These are phyloP conservation scores for Hermetia illucens DNA, from an alignment of 1,140 invertebrate genomes.

Conservation along the genomic window DNA sequence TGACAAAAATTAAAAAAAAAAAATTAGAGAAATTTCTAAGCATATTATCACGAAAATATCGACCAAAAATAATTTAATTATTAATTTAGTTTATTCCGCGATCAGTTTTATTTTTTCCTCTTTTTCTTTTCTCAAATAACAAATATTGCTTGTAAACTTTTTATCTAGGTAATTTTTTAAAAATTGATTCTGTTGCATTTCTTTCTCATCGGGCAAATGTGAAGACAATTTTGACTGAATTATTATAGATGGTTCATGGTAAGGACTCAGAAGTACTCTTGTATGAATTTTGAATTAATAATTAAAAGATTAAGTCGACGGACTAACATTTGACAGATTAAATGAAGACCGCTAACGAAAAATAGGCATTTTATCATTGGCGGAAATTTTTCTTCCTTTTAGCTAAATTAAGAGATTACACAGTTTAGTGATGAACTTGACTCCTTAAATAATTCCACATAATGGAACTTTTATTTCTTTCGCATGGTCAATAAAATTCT, in stretches of 20 bases:
- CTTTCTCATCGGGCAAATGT: neutral
- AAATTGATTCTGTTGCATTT: neutral
- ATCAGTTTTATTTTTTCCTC: neutral
- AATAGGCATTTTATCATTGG: neutral
- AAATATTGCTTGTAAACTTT: constrained; percentile 1
- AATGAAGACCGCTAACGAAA: no score
- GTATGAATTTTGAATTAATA: no score
- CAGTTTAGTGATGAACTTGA: no score
- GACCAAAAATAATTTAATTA: neutral
- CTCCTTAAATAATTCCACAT: no score
- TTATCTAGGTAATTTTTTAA: neutral
- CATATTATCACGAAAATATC: neutral
- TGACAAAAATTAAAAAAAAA: neutral
- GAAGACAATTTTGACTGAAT: neutral
- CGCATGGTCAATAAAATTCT: no score
- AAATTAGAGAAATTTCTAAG: neutral
- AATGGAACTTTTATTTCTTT: no score
- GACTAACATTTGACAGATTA: no score
- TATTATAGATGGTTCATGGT: neutral
- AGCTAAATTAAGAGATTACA: no score
- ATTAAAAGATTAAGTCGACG: no score
- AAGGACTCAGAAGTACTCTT: neutral
- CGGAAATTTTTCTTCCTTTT: neutral
- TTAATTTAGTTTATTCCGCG: neutral
- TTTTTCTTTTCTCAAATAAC: neutral